A percentile compares a stretch with the other conserved stretches of the same genome.
Conservation (phyloP, 2,888 invertebrate species). For the Sarcophaga carnaria region DNA sequence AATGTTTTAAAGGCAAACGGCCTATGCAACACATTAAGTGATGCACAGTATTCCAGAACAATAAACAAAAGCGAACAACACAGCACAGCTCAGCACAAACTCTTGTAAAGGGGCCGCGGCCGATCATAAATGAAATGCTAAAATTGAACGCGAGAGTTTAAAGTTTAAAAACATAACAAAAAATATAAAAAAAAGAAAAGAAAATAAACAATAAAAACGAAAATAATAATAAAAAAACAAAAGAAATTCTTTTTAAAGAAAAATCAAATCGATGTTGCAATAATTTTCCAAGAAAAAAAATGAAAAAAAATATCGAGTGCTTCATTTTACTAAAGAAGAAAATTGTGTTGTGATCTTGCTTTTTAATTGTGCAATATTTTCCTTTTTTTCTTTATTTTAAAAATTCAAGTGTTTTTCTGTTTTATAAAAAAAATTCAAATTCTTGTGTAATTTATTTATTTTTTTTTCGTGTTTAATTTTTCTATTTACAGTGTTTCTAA, state of each 20-base stretch:
- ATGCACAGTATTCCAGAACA: background rate
- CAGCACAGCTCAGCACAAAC: background rate
- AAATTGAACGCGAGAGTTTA: too few species aligned
- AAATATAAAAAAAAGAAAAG: too few species aligned
- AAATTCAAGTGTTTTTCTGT: constrained; percentile 54
- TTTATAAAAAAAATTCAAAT: constrained; percentile 10
- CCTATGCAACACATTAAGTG: background rate
- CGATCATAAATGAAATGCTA: too few species aligned
- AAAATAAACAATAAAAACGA: background rate
- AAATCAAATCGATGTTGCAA: constrained; percentile 58
- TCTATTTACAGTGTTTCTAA: constrained; percentile 49
- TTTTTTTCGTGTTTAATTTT: constrained; percentile 16
- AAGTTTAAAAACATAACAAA: too few species aligned
- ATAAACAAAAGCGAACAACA: background rate
- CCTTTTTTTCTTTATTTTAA: background rate
- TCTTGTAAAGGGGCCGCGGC: constrained; percentile 36
- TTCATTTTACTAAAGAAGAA: constrained; percentile 1
- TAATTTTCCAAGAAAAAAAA: constrained; percentile 27
- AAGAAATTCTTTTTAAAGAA: background rate
- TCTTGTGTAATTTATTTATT: constrained; percentile 2
- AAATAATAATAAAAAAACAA: background rate
- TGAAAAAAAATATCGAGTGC: background rate
- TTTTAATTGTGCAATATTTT: constrained; percentile 52
- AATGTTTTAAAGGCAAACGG: too few species aligned
- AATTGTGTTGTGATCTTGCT: constrained; percentile 35